Conservation (phyloP, 2,113 vertebrate species). For the Marmota monax region DNA sequence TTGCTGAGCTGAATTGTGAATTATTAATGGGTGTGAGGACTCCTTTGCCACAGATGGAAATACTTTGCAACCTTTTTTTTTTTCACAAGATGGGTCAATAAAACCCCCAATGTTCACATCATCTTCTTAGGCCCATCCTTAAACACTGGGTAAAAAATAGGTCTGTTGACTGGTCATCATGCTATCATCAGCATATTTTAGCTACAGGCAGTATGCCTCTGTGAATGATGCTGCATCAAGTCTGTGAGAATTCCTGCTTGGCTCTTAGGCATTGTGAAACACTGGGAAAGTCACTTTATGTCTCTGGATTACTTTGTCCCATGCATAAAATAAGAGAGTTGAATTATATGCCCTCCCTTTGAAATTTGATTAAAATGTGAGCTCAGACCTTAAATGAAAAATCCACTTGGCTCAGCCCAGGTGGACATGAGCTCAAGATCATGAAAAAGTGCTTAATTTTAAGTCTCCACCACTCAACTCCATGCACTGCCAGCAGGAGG, state of each 20-base stretch:
- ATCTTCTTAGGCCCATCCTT: background rate
- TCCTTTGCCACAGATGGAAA: conserved; percentile 66
- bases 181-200: background rate
- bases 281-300: background rate
- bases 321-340: background rate
- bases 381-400: conserved; percentile 28
- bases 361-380: conserved; percentile 38
- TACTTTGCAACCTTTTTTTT: conserved; percentile 34
- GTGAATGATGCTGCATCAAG: background rate
- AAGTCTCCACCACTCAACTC: background rate
- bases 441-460: conserved; percentile 9
- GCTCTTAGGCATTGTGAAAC: background rate
- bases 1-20: conserved; percentile 67
- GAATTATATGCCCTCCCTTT: background rate
- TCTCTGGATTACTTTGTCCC: background rate
- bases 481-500: background rate
- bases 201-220: background rate
- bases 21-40: conserved; percentile 70
- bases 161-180: background rate
- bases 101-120: background rate
- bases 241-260: background rate
- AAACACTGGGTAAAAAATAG: background rate
- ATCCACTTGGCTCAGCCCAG: background rate
- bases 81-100: conserved; percentile 5
- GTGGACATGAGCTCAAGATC: background rate